Evolutionary conservation across 2,888 invertebrate species (phyloP), one percentile per base, ranked within the genome.

Genomic region (Bombyx huttoni): DNA sequence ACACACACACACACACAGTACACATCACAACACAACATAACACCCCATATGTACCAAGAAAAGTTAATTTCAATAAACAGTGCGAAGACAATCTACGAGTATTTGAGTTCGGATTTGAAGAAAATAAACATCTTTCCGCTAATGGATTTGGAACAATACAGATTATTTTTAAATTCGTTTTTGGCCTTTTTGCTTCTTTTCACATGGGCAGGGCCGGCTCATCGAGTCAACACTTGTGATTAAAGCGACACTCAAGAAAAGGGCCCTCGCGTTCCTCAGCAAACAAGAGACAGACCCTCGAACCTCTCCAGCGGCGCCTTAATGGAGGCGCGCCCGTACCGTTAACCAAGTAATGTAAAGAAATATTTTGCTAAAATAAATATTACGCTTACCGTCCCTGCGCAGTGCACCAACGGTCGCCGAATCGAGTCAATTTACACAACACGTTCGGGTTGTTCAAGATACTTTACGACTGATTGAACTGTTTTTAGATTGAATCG

Each of bases 201-300:
- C 61, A 61, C 61, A 59, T 61, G 59, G 54, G 47, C 46, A 59
- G 54, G 57, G 53, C 54, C 56, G 50, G 58, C 65, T 67, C 66
- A 73, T 78, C 71, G 70, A 76, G 75, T 70, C 73, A 73, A 75
- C 81, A 78, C 84, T 86, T 58, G 68, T 79, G 81, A 84, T 85
- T 86, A 86, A 77, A 81, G 78, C 73, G 68, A 66, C 75, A 63
- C 85, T 83, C 60, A 61, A 70, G 65, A 55, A 63, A 58, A 79
- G 82, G 63, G 75, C 73, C 59, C 79, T 81, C 59, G 57, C 58
- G 66, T 63, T 66, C 68, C 71, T 74, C 70, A 64, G 65, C 75
- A 79, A 81, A 83, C 82, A 81, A 81, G 74, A 70, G 78, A 67
- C 73, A 70, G 68, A 54, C 75, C 68, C 81, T 82, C 74, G 76